Base-by-base conservation (phyloP, 2,888 invertebrate genomes). In the Callimorpha dominula region DNA sequence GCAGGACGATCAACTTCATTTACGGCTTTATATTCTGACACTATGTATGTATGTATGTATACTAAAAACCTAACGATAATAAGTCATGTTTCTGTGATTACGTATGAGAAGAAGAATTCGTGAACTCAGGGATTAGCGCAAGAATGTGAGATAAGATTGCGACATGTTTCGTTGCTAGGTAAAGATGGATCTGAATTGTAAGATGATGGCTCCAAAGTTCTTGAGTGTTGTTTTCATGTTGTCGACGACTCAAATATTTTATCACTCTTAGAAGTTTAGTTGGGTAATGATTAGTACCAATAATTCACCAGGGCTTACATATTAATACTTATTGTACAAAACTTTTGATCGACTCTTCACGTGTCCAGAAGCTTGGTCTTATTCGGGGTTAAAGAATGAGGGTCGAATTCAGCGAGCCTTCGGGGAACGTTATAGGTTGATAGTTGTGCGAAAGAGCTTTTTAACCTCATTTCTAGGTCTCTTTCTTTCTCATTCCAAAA, bases 141-240 rank as follows among this genome's bases (percentile, higher is more conserved):
- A 78, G 78, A 78, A 80, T 77, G 31, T 40, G 31, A 72, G 85
- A 85, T 85, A 85, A 85, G 85, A 83, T 80, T 81, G 83, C 74
- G 68, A 81, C 78, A 71, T 75, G 20, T 63, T 60, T 77, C 80
- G 86, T 84, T 82, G 73, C 86, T 78, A 84, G 74, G 80, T 70
- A 65, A 57, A 17, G 43, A 65, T 71, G n/a, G 62, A 49, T n/a
- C 40, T 57, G 17, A 57, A 20, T 60, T 62, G 9, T 52, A 43
- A 50, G 20, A 2, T 50, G 17, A 42, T 67, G 17, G 54, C 40
- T 67, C 40, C 67, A 67, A 67, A 67, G 54, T 67, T 31, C 67
- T 54, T 40, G 49, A 3, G 3, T 31, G 6, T 14, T 60, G 31
- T 60, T 60, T 54, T 60, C 31, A 11, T 60, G 31, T 60, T 57